Base-by-base conservation (phyloP, 2,888 invertebrate genomes). In the Lithophane leautieri region DNA sequence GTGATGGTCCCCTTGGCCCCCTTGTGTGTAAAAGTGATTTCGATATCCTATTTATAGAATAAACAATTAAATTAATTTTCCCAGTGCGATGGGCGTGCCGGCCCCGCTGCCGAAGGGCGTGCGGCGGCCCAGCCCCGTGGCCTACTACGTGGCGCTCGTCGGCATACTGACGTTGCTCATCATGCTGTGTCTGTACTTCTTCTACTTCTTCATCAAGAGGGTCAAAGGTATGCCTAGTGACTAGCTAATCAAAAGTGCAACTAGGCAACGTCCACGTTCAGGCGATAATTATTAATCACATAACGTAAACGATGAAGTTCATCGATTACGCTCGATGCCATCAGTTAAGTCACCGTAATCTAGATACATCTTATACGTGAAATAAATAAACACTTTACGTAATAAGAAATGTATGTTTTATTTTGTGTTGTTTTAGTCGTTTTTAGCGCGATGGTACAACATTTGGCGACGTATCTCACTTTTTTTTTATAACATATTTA, bases 61-160 rank as follows among this genome's bases (percentile, higher is more conserved):
- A 34, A 34, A 34, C 6, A 34, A 34, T 34, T 34, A 6, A 34
- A 34, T 34, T 34, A 34, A 34, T 34, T 34, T 34, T 0, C 6
- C 4, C 83, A 73, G 82, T 52, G 68, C 34, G 87, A 83, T 83
- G 83, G 83, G 92, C 78, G 78, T 84, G 84, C 81, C 90, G 73
- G 83, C 90, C 25, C 88, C 91, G 76, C 63, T 78, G 82, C 79
- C 90, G 70, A 78, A 89, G 54, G 92, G 92, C 73, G 89, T 90
- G 28, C 91, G 91, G 22, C 91, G 93, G 40, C 94, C 94, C 14
- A 93, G 92, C 79, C 92, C 93, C 87, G 86, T 90, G 25, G 94
- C 94, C 6, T 95, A 96, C 93, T 96, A 91, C 92, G 94, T 95
- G 86, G 95, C 95, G 66, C 90, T 95, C 78, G 95, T 85, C 28